phyloP scores from a whole-genome alignment of 2,888 invertebrate species.

The Pseudoips prasinana region DNA sequence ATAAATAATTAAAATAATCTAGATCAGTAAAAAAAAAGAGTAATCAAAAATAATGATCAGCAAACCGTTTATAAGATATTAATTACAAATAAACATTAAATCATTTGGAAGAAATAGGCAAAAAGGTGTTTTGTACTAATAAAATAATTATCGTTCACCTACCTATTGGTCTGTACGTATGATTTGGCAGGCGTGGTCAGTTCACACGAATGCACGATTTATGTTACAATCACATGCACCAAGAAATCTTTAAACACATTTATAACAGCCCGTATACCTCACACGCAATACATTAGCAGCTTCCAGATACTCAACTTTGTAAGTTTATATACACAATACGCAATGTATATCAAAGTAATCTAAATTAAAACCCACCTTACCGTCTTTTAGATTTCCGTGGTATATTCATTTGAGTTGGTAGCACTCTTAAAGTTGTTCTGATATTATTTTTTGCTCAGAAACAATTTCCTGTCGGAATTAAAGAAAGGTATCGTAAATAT shows the following conservation, averaged over 20 bases:
- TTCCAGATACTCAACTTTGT: constrained; percentile 1
- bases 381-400: constrained; percentile 4
- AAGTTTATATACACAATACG: constrained; percentile 1
- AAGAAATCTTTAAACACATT: background rate
- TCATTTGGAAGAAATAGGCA: constrained; percentile 55
- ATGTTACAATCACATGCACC: constrained; percentile 19
- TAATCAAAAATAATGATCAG: constrained; percentile 20
- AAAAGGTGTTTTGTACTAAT: constrained; percentile 71
- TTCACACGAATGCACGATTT: constrained; percentile 71
- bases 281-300: constrained; percentile 5
- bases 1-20: constrained; percentile 15
- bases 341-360: constrained; percentile 1
- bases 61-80: constrained; percentile 46
- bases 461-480: constrained; percentile 58
- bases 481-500: constrained; percentile 35
- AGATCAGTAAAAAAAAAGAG: constrained; percentile 14
- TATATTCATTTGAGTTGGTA: constrained; percentile 40
- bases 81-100: constrained; percentile 61
- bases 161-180: constrained; percentile 58
- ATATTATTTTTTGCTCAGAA: constrained; percentile 53
- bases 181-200: constrained; percentile 59
- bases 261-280: background rate
- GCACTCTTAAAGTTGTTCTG: constrained; percentile 46
- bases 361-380: background rate
- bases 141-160: constrained; percentile 65